Conservation (phyloP, 1,140 invertebrate genomes). For the Drosophila tsacasi region DNA sequence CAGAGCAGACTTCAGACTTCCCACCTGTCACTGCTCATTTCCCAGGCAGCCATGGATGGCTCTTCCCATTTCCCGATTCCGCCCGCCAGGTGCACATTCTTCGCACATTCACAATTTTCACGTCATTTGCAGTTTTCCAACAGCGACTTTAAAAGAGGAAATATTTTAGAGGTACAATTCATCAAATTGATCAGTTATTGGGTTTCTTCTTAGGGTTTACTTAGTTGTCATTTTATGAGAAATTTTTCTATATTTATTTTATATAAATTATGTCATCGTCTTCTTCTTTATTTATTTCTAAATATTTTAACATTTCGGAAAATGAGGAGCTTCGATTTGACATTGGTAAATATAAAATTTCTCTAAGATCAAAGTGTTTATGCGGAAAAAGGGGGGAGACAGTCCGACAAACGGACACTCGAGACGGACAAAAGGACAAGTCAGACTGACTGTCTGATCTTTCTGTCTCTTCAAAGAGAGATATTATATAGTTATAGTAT, state of each 20-base stretch:
- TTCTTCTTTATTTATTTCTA: background rate
- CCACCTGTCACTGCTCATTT: conserved; percentile 42
- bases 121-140: conserved; percentile 10
- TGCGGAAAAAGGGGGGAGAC: no score
- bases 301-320: background rate
- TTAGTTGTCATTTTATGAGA: background rate
- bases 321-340: no score
- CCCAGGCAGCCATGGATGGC: conserved; percentile 9
- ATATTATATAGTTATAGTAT: no score
- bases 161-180: background rate
- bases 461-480: no score
- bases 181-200: background rate
- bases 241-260: background rate
- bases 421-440: no score
- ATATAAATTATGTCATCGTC: background rate
- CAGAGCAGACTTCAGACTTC: conserved; percentile 12
- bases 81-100: conserved; percentile 22
- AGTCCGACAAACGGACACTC: no score
- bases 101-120: background rate
- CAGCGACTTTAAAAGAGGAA: background rate
- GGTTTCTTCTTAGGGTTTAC: background rate
- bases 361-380: no score
- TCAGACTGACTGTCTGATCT: no score
- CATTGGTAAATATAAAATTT: no score
- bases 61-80: conserved; percentile 12